Conservation (phyloP, 1,140 invertebrate species). For the Pogonus chalceus region DNA sequence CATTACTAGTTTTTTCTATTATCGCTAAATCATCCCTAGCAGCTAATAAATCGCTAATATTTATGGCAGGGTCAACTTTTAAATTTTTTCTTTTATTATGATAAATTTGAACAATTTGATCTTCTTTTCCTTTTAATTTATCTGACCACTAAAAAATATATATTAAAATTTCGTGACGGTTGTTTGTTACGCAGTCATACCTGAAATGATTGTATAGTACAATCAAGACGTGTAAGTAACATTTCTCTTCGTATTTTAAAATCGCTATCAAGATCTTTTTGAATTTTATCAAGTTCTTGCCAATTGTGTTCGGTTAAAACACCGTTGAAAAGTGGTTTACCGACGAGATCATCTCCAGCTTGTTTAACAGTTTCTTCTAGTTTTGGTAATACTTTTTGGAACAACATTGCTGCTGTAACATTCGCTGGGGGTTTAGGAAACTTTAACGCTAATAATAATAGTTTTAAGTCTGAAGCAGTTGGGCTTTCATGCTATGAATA, state of each 20-base stretch:
- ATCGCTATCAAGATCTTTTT: conserved; percentile 65
- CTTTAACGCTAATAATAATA: conserved; percentile 64
- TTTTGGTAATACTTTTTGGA: conserved; percentile 65
- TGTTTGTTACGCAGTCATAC: conserved; percentile 32
- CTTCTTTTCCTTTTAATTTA: conserved; percentile 58
- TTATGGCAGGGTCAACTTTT: conserved; percentile 49
- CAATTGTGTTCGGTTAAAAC: conserved; percentile 70
- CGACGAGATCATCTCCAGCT: conserved; percentile 43
- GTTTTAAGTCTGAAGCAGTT: conserved; percentile 64
- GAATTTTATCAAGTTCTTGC: conserved; percentile 56
- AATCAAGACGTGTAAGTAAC: conserved; percentile 82
- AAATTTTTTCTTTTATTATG: conserved; percentile 54
- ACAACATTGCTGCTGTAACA: conserved; percentile 64
- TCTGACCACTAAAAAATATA: conserved; percentile 68
- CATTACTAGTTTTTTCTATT: conserved; percentile 80
- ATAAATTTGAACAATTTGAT: conserved; percentile 61
- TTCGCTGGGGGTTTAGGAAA: conserved; percentile 78
- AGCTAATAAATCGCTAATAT: conserved; percentile 64
- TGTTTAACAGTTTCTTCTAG: conserved; percentile 58
- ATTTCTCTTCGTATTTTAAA: conserved; percentile 77
- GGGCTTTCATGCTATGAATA: conserved; percentile 62
- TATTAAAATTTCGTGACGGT: conserved; percentile 7
- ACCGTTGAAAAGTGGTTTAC: conserved; percentile 69
- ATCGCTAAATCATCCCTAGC: conserved; percentile 71
- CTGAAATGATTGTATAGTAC: conserved; percentile 88